Percentiles rank a stretch among this genome's conserved stretches.
phyloP scores from a whole-genome alignment of 2,797 vertebrate genomes.

The Acrocephalus scirpaceus region DNA sequence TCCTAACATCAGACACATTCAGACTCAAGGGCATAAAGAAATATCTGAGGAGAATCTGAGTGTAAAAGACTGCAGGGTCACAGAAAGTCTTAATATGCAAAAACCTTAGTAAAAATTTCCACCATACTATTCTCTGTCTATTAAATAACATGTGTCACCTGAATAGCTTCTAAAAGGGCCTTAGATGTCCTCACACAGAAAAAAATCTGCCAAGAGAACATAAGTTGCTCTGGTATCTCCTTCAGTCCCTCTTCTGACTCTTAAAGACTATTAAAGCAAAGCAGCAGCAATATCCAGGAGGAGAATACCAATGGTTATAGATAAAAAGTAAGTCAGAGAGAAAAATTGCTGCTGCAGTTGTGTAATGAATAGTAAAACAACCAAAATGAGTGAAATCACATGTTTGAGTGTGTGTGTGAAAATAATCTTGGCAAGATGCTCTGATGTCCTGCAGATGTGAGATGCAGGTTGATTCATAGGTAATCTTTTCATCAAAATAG shows the following conservation, averaged over 20 bases:
- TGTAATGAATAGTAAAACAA: conserved; percentile 40
- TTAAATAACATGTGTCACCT: background rate
- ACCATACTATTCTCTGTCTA: background rate
- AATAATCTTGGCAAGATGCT: background rate
- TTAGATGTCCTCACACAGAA: background rate
- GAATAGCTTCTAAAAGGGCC: background rate
- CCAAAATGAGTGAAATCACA: conserved; percentile 27
- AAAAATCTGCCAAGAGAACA: background rate
- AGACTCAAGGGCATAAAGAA: background rate
- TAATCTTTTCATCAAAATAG: conserved; percentile 46
- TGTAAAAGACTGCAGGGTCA: background rate
- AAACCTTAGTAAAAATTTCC: background rate
- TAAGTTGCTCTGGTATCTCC: background rate
- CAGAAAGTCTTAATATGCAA: background rate
- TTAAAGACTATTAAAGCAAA: background rate
- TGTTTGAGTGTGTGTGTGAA: background rate
- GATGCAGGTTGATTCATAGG: conserved; percentile 47
- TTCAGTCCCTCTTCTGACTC: background rate
- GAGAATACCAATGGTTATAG: background rate
- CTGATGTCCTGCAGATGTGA: background rate
- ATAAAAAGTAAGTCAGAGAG: background rate
- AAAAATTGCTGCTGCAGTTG: background rate
- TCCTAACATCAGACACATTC: background rate
- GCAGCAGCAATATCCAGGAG: background rate
- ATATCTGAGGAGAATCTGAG: background rate